Evolutionary conservation across 2,888 invertebrate species (phyloP), one percentile per base, ranked within the genome.

Genomic region (Acleris sparsana): DNA sequence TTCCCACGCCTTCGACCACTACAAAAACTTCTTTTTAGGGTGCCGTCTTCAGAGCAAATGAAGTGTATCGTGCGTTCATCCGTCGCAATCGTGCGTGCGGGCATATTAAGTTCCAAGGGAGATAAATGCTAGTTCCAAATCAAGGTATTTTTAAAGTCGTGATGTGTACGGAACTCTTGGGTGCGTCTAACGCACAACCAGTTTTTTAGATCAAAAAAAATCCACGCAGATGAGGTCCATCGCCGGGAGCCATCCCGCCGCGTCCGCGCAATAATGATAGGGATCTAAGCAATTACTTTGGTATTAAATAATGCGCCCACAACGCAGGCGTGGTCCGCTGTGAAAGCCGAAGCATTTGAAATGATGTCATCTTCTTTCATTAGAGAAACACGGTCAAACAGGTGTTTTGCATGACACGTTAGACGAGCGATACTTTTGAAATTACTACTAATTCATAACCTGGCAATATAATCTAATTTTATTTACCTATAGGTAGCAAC

Each of bases 271-370:
- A 80, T 89, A 88, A 90, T 89, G 87, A 91, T 89, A 88, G 85
- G 84, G 83, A 89, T 88, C 86, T 83, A 75, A 79, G 84, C 82
- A 87, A 90, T 89, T 88, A 88, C 79, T 82, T 80, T 75, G 76
- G 74, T 79, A 85, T 86, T 81, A 84, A 80, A 83, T 79, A 81
- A 85, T 78, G 82, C 78, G 73, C 77, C 79, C 76, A 79, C 78
- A 60, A 64, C 58, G 75, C 79, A 77, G 82, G 80, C 76, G 81
- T 78, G 82, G 79, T 73, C 49, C 72, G 68, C 69, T 71, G 80
- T 79, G 82, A 80, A 84, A 83, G 82, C 73, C 66, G 72, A 75
- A 78, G 75, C 73, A 79, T 79, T 77, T 74, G 68, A 75, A 79
- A 77, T 82, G 82, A 80, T 77, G 78, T 84, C 84, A 83, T 78